phyloP scores from a whole-genome alignment of 2,888 invertebrate genomes.

The Caenorhabditis becei region DNA sequence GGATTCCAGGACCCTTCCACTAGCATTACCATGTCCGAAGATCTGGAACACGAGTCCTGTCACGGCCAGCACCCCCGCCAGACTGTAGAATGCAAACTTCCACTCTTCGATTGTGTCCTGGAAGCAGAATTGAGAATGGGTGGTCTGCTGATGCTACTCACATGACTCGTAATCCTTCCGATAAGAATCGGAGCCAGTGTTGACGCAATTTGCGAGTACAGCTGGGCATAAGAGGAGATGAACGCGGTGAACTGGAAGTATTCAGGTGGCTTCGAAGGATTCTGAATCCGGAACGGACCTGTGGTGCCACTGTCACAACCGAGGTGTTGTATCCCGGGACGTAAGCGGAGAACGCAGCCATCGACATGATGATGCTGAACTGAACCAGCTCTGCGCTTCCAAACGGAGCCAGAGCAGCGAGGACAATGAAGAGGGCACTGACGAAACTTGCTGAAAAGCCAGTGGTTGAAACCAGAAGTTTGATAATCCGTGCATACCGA shows the following conservation, averaged over 20 bases:
- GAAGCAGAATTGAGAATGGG: not conserved
- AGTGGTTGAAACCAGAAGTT: too few relatives aligned
- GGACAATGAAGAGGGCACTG: conserved; percentile 70
- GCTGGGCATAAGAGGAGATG: conserved; percentile 77
- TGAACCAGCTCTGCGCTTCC: conserved; percentile 63
- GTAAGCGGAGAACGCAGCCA: conserved; percentile 76
- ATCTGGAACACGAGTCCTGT: conserved; percentile 76
- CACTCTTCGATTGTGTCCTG: conserved; percentile 70
- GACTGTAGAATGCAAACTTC: conserved; percentile 73
- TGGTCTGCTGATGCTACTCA: conserved; percentile 33
- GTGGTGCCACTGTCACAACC: conserved; percentile 76
- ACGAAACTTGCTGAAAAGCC: conserved; percentile 75
- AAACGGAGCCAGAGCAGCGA: conserved; percentile 60
- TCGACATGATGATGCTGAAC: conserved; percentile 68
- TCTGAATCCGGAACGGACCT: conserved; percentile 55
- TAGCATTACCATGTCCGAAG: conserved; percentile 73
- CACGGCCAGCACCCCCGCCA: conserved; percentile 72
- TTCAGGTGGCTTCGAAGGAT: too few relatives aligned
- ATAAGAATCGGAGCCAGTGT: conserved; percentile 75
- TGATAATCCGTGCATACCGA: conserved; percentile 60
- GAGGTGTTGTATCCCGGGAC: conserved; percentile 79
- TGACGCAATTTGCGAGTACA: conserved; percentile 74
- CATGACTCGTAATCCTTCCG: conserved; percentile 75
- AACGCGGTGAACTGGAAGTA: conserved; percentile 76
- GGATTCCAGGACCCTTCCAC: not conserved